Evolutionary conservation across 2,888 invertebrate species (phyloP).

Genomic region (Salpingus planirostris): DNA sequence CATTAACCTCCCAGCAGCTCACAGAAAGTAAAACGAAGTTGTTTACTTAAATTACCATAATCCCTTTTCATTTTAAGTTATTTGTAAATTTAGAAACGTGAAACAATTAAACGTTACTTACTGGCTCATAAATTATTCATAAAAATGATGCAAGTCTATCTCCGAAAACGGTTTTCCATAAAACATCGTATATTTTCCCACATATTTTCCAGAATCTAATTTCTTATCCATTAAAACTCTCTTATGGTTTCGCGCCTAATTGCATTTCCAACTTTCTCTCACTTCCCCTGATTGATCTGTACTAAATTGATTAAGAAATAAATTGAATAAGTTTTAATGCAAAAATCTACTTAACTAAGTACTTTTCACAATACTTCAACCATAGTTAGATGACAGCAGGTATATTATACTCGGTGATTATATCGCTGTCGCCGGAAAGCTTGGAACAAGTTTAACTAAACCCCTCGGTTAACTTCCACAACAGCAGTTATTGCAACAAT

Average conservation of each 20-base stretch:
- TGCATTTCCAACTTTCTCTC: constrained; percentile 9
- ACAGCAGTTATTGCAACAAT: too few species aligned
- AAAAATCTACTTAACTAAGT: too few species aligned
- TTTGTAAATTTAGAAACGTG: constrained; percentile 13
- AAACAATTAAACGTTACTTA: constrained; percentile 14
- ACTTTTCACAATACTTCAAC: too few species aligned
- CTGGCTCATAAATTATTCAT: constrained; percentile 12
- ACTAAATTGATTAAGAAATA: constrained; percentile 12
- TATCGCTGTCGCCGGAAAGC: too few species aligned
- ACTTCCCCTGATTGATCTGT: constrained; percentile 10
- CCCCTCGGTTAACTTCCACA: too few species aligned
- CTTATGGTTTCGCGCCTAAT: constrained; percentile 9
- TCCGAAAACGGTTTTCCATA: constrained; percentile 3
- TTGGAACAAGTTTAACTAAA: too few species aligned
- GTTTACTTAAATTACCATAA: constrained; percentile 14
- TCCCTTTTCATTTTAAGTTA: constrained; percentile 12
- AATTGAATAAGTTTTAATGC: constrained; percentile 11
- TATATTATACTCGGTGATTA: too few species aligned
- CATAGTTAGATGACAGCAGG: too few species aligned
- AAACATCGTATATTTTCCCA: constrained; percentile 6
- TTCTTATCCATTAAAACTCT: constrained; percentile 7
- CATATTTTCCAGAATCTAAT: constrained; percentile 9
- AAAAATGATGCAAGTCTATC: constrained; percentile 3
- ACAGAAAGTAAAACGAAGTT: constrained; percentile 8
- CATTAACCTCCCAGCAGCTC: constrained; percentile 5